phyloP scores from a whole-genome alignment of 2,113 vertebrate genomes.

The Petrocephalus microphthalmus region DNA sequence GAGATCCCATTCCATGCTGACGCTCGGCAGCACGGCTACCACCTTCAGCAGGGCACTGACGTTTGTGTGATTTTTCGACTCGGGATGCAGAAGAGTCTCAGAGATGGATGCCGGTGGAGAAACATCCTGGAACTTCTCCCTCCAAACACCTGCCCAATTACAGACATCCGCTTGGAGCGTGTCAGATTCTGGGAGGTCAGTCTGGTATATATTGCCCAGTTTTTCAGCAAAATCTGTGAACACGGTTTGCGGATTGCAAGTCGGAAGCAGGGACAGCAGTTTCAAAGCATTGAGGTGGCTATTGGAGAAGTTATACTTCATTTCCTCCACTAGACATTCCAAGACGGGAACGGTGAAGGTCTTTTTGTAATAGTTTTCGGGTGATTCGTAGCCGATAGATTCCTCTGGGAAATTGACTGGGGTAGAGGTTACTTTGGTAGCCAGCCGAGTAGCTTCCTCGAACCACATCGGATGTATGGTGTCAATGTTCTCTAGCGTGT shows the following conservation, averaged over 20 bases:
- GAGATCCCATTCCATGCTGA: constrained; percentile 83
- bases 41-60: constrained; percentile 79
- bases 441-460: constrained; percentile 80
- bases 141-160: constrained; percentile 85
- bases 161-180: constrained; percentile 78
- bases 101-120: constrained; percentile 82
- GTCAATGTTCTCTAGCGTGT: constrained; percentile 82
- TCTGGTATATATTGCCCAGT: constrained; percentile 74
- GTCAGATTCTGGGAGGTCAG: constrained; percentile 80
- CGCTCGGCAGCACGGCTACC: constrained; percentile 78
- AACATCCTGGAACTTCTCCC: constrained; percentile 81
- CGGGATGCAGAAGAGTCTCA: constrained; percentile 78
- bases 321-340: constrained; percentile 78
- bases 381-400: constrained; percentile 57
- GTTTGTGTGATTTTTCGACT: constrained; percentile 81
- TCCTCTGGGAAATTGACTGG: constrained; percentile 70
- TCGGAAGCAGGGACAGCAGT: constrained; percentile 81
- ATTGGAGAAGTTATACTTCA: constrained; percentile 88
- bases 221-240: constrained; percentile 74
- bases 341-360: constrained; percentile 75
- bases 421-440: constrained; percentile 71
- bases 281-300: constrained; percentile 81
- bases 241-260: constrained; percentile 81
- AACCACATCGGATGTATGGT: constrained; percentile 85
- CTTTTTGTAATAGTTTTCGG: constrained; percentile 84